A percentile compares a stretch with the other conserved stretches of the same genome.
phyloP scores from a whole-genome alignment of 2,113 vertebrate genomes.

The Hemicordylus capensis region DNA sequence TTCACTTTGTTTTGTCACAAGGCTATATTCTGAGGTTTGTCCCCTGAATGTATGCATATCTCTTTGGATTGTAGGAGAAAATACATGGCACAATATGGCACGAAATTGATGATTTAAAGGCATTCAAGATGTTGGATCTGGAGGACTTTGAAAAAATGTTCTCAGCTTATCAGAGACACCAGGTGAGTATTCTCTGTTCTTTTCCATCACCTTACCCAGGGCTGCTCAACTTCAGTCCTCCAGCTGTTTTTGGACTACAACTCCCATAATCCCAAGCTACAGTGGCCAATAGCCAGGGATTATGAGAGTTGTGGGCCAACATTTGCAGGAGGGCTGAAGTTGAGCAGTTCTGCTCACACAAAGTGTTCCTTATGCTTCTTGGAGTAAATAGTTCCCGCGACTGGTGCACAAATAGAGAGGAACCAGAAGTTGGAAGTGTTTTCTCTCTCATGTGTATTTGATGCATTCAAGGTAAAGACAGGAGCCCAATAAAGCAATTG shows the following conservation, averaged over 20 bases:
- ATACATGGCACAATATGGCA: constrained; percentile 94
- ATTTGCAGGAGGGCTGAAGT: no score
- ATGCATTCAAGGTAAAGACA: background rate
- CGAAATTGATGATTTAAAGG: constrained; percentile 91
- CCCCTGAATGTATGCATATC: constrained; percentile 21
- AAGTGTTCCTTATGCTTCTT: constrained; percentile 11
- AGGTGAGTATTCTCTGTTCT: constrained; percentile 69
- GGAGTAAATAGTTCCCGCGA: background rate
- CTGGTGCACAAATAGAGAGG: background rate
- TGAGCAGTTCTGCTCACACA: no score
- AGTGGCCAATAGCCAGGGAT: no score
- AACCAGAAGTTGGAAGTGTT: background rate
- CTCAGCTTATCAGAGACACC: constrained; percentile 94
- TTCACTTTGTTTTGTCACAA: constrained; percentile 15
- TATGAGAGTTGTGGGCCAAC: no score
- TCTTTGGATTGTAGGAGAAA: constrained; percentile 79
- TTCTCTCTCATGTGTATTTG: background rate
- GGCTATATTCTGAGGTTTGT: background rate
- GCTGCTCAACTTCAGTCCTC: no score
- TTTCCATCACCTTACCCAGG: background rate
- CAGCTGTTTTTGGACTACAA: no score
- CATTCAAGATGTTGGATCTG: constrained; percentile 91
- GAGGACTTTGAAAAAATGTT: constrained; percentile 98
- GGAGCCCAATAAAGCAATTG: background rate
- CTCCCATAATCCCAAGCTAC: no score